Conservation (phyloP, 2,113 vertebrate species). For the Panthera uncia region DNA sequence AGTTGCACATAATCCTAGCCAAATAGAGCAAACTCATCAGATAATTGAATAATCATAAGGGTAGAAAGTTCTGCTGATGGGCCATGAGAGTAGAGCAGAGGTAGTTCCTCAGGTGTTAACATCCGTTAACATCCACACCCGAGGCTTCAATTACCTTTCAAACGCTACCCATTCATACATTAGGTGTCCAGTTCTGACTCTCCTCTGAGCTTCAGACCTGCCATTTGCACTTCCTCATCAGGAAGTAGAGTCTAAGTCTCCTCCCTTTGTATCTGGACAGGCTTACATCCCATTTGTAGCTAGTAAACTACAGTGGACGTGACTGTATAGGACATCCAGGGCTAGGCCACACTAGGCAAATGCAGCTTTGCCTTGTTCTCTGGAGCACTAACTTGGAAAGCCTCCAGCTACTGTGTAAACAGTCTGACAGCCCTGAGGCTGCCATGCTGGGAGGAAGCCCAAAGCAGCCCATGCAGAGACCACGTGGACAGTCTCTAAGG, state of each 20-base stretch:
- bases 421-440: background rate
- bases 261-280: background rate
- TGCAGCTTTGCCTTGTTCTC: background rate
- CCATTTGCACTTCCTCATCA: background rate
- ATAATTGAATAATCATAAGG: slow-evolving; percentile 25
- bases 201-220: background rate
- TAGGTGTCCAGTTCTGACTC: background rate
- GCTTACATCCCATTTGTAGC: background rate
- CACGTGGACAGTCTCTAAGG: background rate
- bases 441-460: background rate
- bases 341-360: background rate
- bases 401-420: background rate
- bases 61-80: background rate
- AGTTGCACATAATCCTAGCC: background rate
- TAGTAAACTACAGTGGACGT: background rate
- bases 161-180: background rate
- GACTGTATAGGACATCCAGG: background rate
- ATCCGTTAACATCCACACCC: background rate
- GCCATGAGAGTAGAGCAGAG: background rate
- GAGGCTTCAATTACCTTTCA: background rate
- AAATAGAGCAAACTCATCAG: background rate
- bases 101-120: background rate
- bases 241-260: background rate
- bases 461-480: background rate
- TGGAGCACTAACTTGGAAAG: background rate